A percentile compares a stretch with the other conserved stretches of the same genome.
Conservation (phyloP, 2,113 vertebrate genomes). For the Hylia prasina region DNA sequence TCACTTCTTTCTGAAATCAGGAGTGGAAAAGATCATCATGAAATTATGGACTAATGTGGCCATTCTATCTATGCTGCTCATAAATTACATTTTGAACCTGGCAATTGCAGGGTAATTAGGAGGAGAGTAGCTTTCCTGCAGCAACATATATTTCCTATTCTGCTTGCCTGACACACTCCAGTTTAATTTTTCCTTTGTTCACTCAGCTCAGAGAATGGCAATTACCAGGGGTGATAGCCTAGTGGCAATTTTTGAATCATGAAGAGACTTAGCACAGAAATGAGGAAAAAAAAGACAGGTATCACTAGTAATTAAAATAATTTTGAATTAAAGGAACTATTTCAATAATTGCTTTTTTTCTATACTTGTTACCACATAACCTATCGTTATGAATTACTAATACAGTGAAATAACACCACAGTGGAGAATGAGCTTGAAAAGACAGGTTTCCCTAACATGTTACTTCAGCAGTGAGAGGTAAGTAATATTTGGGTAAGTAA, state of each 20-base stretch:
- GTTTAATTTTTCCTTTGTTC: conserved; percentile 62
- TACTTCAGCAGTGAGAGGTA: background rate
- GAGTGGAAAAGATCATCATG: background rate
- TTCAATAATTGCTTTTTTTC: conserved; percentile 61
- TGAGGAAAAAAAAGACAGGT: conserved; percentile 15
- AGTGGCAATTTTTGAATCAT: conserved; percentile 44
- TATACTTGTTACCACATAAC: conserved; percentile 45
- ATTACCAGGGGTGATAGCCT: conserved; percentile 31
- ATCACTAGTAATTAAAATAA: conserved; percentile 71
- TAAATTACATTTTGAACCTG: conserved; percentile 57
- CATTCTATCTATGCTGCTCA: conserved; percentile 36
- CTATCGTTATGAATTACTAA: conserved; percentile 65
- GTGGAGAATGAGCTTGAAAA: conserved; percentile 35
- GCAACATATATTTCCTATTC: conserved; percentile 55
- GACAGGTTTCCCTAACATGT: background rate
- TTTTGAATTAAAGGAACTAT: conserved; percentile 64
- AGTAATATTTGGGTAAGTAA: background rate
- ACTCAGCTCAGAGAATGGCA: conserved; percentile 24
- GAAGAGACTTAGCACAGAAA: conserved; percentile 39
- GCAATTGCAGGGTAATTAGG: conserved; percentile 58
- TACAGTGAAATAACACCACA: conserved; percentile 19
- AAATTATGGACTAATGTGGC: conserved; percentile 43
- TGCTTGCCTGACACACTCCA: conserved; percentile 37
- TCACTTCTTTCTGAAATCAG: background rate
- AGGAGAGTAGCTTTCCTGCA: conserved; percentile 42